These are phyloP conservation scores for Gambusia yucatana DNA, from an alignment of 2,797 vertebrate genomes.

Conservation along the genomic window DNA sequence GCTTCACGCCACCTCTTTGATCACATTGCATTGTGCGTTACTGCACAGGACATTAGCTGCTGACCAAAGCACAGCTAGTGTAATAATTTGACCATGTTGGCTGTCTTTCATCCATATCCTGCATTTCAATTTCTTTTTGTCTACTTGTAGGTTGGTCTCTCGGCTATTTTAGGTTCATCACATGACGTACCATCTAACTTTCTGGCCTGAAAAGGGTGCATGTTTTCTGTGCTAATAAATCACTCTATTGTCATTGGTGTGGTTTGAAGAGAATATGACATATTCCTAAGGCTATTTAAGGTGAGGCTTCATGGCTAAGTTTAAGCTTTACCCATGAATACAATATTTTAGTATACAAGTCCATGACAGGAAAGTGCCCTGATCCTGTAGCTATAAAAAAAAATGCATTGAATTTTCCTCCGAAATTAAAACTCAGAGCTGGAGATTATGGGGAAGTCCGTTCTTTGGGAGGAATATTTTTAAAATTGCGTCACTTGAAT, in stretches of 20 bases:
- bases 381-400: background rate
- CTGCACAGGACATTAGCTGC: constrained; percentile 46
- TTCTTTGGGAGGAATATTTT: background rate
- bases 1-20: constrained; percentile 56
- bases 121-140: constrained; percentile 28
- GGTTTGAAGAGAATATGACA: background rate
- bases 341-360: background rate
- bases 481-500: background rate
- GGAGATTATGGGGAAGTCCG: background rate
- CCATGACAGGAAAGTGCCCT: background rate
- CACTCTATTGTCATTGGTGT: background rate
- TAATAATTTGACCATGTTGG: constrained; percentile 26
- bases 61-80: constrained; percentile 32
- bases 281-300: background rate
- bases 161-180: background rate
- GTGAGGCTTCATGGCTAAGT: background rate
- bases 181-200: background rate
- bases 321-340: background rate
- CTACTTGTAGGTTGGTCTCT: constrained; percentile 5
- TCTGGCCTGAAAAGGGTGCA: background rate
- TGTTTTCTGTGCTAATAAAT: constrained; percentile 6
- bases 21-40: constrained; percentile 60
- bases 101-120: constrained; percentile 25
- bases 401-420: background rate
- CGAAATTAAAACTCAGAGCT: background rate